Conservation (phyloP, 2,888 invertebrate species). For the Celastrina argiolus region DNA sequence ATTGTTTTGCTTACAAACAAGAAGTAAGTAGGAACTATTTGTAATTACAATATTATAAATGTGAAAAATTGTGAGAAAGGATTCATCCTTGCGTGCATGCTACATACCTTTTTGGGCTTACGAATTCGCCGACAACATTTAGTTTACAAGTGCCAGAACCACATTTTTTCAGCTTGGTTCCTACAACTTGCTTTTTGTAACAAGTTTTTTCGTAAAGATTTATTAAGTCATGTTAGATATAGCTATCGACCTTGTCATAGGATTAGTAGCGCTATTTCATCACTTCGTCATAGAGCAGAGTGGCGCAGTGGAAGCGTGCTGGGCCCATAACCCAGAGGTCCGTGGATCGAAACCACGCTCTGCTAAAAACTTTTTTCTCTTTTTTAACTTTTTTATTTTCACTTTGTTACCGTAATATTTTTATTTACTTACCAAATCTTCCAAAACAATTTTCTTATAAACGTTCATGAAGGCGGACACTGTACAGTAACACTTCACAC, state of each 20-base stretch:
- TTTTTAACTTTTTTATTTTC: background rate
- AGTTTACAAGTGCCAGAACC: too few relatives aligned
- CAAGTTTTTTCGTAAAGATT: too few relatives aligned
- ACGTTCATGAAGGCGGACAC: background rate
- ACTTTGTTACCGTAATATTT: background rate
- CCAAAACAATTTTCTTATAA: constrained; percentile 2
- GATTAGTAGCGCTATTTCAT: constrained; percentile 21
- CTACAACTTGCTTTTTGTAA: too few relatives aligned
- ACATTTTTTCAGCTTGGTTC: too few relatives aligned
- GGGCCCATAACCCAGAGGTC: constrained; percentile 94
- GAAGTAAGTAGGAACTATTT: too few relatives aligned
- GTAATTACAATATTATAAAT: too few relatives aligned
- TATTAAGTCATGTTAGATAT: too few relatives aligned
- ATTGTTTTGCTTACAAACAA: too few relatives aligned
- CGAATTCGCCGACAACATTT: too few relatives aligned
- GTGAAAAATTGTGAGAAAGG: background rate
- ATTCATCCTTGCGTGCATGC: too few relatives aligned
- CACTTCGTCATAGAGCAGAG: constrained; percentile 74
- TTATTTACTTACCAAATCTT: background rate
- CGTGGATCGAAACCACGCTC: constrained; percentile 86
- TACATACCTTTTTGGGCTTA: too few relatives aligned
- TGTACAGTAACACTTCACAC: background rate
- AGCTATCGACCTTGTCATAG: too few relatives aligned
- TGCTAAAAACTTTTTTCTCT: constrained; percentile 20
- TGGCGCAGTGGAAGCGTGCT: constrained; percentile 91